These are phyloP conservation scores for Dione juno DNA, from an alignment of 2,888 invertebrate species.

Conservation along the genomic window DNA sequence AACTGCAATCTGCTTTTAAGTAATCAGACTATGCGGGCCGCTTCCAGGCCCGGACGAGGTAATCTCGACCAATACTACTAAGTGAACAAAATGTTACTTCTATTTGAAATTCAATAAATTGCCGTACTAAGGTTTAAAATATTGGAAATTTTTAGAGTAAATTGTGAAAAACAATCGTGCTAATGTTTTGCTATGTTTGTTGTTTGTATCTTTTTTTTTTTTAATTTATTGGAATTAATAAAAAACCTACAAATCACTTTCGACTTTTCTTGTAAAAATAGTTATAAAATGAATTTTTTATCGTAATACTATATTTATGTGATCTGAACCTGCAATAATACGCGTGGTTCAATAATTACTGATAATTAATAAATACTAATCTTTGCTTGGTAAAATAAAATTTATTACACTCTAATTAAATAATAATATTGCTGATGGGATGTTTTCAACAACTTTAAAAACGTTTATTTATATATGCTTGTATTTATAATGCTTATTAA, in stretches of 20 bases:
- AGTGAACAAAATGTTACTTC: conserved; percentile 26
- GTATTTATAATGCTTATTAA: conserved; percentile 5
- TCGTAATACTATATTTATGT: too few species aligned
- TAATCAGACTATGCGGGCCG: conserved; percentile 41
- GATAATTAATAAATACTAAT: too few species aligned
- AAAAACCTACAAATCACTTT: too few species aligned
- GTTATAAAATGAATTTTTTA: too few species aligned
- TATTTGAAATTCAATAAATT: conserved; percentile 28
- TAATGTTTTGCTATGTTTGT: neutral
- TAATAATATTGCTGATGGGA: too few species aligned
- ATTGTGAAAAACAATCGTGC: neutral
- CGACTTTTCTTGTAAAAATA: too few species aligned
- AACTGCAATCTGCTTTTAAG: conserved; percentile 41
- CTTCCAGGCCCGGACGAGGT: conserved; percentile 33
- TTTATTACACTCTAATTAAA: too few species aligned
- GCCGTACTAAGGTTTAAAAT: neutral
- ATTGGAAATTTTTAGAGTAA: neutral
- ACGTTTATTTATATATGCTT: neutral
- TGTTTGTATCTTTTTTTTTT: neutral
- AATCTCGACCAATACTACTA: conserved; percentile 33
- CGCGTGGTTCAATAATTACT: too few species aligned
- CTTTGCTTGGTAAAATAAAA: too few species aligned
- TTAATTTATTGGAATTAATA: too few species aligned
- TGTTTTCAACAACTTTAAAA: too few species aligned
- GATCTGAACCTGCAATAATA: too few species aligned